Conservation (phyloP, 2,888 invertebrate genomes). For the Drosophila mayaguana region DNA sequence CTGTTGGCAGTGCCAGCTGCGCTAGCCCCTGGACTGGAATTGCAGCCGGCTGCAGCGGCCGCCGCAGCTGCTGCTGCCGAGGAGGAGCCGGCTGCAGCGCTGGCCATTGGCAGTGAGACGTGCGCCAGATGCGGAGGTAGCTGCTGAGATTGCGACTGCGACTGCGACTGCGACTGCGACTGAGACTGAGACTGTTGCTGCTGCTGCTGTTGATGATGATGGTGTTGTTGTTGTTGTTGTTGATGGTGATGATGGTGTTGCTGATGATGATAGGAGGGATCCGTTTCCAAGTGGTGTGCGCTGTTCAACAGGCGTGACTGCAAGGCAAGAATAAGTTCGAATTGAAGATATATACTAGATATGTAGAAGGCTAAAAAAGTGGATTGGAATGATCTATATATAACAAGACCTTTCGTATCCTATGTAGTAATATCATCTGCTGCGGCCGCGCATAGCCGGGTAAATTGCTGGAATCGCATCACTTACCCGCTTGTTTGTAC, state of each 20-base stretch:
- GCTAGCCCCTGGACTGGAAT: constrained; percentile 42
- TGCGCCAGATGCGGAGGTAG: constrained; percentile 70
- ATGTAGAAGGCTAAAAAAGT: not conserved
- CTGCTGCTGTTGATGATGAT: constrained; percentile 73
- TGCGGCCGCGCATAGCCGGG: not conserved
- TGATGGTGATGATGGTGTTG: constrained; percentile 84
- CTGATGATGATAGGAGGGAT: constrained; percentile 85
- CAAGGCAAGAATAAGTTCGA: not conserved
- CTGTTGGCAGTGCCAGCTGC: constrained; percentile 33
- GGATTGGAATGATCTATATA: not conserved
- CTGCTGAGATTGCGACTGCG: constrained; percentile 55
- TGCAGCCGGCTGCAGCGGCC: constrained; percentile 58
- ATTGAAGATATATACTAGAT: not conserved
- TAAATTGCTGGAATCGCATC: not conserved
- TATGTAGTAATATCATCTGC: too few species aligned
- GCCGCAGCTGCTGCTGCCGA: constrained; percentile 68
- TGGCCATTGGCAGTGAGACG: constrained; percentile 71
- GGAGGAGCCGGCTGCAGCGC: constrained; percentile 65
- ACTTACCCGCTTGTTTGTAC: constrained; percentile 85
- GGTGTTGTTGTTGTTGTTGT: constrained; percentile 57
- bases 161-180: constrained; percentile 45
- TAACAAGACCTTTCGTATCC: too few species aligned
- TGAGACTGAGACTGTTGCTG: constrained; percentile 45
- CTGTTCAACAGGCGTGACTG: constrained; percentile 83
- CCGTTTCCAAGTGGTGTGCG: constrained; percentile 83